Evolutionary conservation across 2,113 vertebrate genomes (phyloP).

Genomic region (Lamprotornis superbus): DNA sequence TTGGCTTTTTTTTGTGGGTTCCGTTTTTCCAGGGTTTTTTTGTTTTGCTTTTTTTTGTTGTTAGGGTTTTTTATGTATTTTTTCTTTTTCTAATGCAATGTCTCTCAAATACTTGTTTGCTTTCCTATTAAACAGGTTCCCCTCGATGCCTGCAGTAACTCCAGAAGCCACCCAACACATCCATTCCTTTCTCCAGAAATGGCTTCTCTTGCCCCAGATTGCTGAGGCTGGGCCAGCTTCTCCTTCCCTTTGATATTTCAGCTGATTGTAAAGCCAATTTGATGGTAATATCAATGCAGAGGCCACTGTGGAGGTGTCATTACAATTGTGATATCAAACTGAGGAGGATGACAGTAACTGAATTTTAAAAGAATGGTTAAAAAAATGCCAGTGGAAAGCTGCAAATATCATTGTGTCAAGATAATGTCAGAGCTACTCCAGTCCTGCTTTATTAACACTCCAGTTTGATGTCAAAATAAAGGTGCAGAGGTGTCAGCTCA

Average conservation of each 20-base stretch:
- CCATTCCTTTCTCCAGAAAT: not conserved
- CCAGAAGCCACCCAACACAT: not conserved
- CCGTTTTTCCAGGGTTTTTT: not conserved
- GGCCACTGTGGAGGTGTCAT: not conserved
- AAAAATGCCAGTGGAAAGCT: slow-evolving; percentile 2
- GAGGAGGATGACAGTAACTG: not conserved
- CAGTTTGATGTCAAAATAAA: slow-evolving; percentile 3
- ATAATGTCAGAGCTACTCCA: slow-evolving; percentile 14
- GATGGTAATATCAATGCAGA: not conserved
- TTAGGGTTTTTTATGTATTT: no score
- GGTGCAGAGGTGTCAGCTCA: not conserved
- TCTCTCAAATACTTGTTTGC: not conserved
- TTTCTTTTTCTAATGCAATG: not conserved
- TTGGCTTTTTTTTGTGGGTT: not conserved
- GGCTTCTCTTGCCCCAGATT: not conserved
- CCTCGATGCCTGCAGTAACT: fast-evolving
- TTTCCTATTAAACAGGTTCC: not conserved
- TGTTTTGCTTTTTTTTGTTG: no score
- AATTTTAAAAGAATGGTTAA: slow-evolving; percentile 12
- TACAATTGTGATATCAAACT: not conserved
- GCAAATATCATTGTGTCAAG: not conserved
- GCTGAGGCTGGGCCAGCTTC: not conserved
- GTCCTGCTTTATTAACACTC: not conserved
- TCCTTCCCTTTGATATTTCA: not conserved
- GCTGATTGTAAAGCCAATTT: not conserved